Percentiles rank a stretch among this genome's conserved stretches.
Conservation (phyloP, 2,888 invertebrate species). For the Protophormia terraenovae region DNA sequence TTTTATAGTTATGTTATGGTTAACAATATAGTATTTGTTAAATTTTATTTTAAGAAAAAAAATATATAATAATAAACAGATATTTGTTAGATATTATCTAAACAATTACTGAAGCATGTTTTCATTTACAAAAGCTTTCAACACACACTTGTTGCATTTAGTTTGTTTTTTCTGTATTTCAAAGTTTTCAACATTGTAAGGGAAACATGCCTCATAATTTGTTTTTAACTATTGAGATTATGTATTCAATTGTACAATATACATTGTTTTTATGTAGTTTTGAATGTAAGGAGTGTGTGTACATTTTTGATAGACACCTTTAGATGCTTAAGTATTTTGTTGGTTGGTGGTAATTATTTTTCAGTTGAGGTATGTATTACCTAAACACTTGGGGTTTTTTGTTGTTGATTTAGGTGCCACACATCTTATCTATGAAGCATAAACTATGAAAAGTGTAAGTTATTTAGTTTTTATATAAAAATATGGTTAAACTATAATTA, state of each 20-base stretch:
- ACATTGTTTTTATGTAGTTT: not conserved
- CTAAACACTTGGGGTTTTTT: not conserved
- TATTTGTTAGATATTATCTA: constrained; percentile 52
- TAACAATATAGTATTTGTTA: not conserved
- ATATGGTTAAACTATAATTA: not conserved
- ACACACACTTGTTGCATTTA: constrained; percentile 37
- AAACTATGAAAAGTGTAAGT: not conserved
- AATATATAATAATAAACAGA: too few species aligned
- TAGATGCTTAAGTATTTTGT: not conserved
- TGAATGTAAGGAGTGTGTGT: not conserved
- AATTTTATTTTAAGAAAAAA: constrained; percentile 1
- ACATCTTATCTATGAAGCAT: not conserved
- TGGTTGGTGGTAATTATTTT: constrained; percentile 1
- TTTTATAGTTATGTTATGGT: not conserved
- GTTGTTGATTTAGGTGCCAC: not conserved
- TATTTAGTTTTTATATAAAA: constrained; percentile 1
- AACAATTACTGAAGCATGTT: constrained; percentile 65
- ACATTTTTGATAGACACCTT: constrained; percentile 16
- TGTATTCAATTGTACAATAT: too few species aligned
- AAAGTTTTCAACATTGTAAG: constrained; percentile 26
- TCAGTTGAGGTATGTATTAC: not conserved
- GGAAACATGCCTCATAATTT: constrained; percentile 48
- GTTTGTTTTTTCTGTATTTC: not conserved
- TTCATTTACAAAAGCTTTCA: constrained; percentile 32
- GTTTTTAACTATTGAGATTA: constrained; percentile 30